Base-by-base conservation (phyloP, 2,113 vertebrate genomes). In the Onychostruthus taczanowskii region DNA sequence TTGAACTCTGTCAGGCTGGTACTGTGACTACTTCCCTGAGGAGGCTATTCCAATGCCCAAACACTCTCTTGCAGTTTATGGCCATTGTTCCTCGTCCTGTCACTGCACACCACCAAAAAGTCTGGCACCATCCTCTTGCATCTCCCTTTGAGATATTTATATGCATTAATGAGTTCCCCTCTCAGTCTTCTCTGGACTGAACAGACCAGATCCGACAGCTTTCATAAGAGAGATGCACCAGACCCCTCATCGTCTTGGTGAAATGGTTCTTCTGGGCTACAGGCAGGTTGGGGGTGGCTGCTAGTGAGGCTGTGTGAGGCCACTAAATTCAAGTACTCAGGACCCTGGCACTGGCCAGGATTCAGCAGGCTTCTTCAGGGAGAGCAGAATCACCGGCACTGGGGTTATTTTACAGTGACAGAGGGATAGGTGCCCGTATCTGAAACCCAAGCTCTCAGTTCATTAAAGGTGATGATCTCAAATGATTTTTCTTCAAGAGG, bases 91-190 rank as follows among this genome's bases (percentile, higher is more conserved):
- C n/a, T 76, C 6, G 2, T 55, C 26, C 21, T 43, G 35, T 28
- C 5, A 3, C 30, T 62, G 47, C 1, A 1, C 21, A 23, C 6
- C 26, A 22, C 63, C 0, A 0, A 43, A 55, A 75, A 62, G 9
- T 49, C 55, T 23, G 63, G 17, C 26, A 41, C 7, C n/a, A 47
- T 61, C 13, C 21, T 43, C 26, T 62, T n/a, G 18, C 37, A 28
- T 49, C 44, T 67, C 37, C 30, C 30, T 76, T 76, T 76, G 30
- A 62, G 24, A 35, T 76, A 10, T 21, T 46, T 39, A 17, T n/a
- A 41, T 18, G 47, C 30, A 23, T 27, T 31, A 41, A 41, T 35
- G 55, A 41, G 21, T 23, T 55, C 7, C 11, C 9, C 7, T 68
- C 26, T 62, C 18, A 33, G 21, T 41, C 24, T 35, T 52, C 18